Conservation (phyloP, 2,797 vertebrate species). For the Siniperca scherzeri region DNA sequence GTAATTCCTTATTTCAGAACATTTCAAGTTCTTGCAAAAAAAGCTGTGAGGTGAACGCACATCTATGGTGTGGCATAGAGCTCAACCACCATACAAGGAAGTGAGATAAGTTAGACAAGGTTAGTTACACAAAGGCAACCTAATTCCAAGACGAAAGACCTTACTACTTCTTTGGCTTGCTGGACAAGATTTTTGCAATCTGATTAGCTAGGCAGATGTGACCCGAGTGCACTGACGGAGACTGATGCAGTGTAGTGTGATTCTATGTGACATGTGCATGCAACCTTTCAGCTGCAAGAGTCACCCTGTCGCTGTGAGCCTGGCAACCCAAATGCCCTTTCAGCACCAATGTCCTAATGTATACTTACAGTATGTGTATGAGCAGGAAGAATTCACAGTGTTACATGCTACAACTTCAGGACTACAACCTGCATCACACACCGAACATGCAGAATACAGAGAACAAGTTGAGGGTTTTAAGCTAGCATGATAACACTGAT, state of each 20-base stretch:
- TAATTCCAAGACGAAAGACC: neutral
- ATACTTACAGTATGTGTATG: neutral
- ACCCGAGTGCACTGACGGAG: constrained; percentile 26
- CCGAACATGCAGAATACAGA: neutral
- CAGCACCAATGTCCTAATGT: neutral
- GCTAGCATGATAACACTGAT: constrained; percentile 6
- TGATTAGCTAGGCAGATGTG: constrained; percentile 39
- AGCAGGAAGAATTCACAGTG: neutral
- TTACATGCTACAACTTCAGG: neutral
- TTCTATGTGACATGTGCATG: constrained; percentile 70
- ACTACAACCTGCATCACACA: neutral
- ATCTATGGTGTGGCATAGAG: constrained; percentile 18
- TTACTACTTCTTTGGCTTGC: neutral
- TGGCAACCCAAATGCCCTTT: constrained; percentile 31
- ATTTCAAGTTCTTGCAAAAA: neutral
- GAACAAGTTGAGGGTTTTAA: constrained; percentile 5
- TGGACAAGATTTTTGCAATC: constrained; percentile 6
- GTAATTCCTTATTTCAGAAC: neutral
- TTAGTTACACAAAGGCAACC: neutral
- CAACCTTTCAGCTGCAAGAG: constrained; percentile 57
- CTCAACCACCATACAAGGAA: constrained; percentile 45
- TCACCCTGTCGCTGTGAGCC: constrained; percentile 52
- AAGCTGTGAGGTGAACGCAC: constrained; percentile 36
- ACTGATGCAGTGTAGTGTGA: constrained; percentile 36
- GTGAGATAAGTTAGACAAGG: neutral